Conservation (phyloP, 2,888 invertebrate species). For the Acronicta leporina region DNA sequence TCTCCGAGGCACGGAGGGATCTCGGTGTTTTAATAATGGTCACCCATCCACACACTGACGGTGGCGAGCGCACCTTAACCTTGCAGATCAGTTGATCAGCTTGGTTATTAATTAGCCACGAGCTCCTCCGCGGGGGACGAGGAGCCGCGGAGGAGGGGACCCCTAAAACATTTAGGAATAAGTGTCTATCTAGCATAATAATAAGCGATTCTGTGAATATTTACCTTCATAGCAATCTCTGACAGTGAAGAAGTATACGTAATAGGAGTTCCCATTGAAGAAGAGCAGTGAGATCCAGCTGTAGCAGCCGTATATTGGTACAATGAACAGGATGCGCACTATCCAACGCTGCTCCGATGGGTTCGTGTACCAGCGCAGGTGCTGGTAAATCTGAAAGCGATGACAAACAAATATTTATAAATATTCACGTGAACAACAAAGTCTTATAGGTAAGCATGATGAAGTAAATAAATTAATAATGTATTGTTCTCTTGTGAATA, state of each 20-base stretch:
- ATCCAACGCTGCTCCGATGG: conserved; percentile 99
- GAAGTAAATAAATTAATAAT: conserved; percentile 1
- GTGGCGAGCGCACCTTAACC: no score
- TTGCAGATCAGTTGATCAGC: no score
- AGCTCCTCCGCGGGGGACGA: no score
- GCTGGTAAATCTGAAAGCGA: conserved; percentile 96
- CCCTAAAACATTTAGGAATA: no score
- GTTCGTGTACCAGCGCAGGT: conserved; percentile 99
- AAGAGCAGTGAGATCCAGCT: conserved; percentile 99
- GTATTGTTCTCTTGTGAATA: conserved; percentile 12
- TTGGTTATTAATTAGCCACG: no score
- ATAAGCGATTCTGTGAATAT: conserved; percentile 17
- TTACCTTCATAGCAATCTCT: conserved; percentile 99
- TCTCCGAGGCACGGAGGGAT: no score
- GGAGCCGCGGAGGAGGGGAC: no score
- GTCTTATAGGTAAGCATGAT: conserved; percentile 10
- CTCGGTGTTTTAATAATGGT: no score
- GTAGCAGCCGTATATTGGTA: conserved; percentile 99
- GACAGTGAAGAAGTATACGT: conserved; percentile 99
- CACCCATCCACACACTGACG: no score
- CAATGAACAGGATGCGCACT: conserved; percentile 99
- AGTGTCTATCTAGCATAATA: neutral
- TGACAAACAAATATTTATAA: conserved; percentile 12
- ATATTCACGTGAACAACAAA: conserved; percentile 1
- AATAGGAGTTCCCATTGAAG: conserved; percentile 99